Base-by-base conservation (phyloP, 2,113 vertebrate genomes). In the Gobio gobio region DNA sequence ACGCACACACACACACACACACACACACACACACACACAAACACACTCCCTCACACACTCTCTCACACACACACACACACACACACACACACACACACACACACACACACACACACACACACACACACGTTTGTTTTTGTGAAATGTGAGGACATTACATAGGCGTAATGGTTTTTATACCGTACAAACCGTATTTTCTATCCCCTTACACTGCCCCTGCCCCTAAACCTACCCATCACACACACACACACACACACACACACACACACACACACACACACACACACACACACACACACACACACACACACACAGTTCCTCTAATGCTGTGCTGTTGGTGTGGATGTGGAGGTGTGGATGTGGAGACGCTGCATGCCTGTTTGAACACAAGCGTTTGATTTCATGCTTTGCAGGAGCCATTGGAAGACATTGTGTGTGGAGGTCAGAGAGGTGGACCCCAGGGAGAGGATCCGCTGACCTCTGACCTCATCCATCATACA, bases 401-500 rank as follows among this genome's bases (percentile, higher is more conserved):
- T 82, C 78, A 82, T 58, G 29, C 83, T 77, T 77, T 72, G 40
- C 77, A 59, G 70, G n/a, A 51, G 33, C 49, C 36, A 24, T 40
- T 68, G 47, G 40, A 73, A 20, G 56, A 70, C 22, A 77, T 29
- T 36, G 73, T 90, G 88, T 90, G 90, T 88, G 89, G 91, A 93
- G 93, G 93, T 94, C 90, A 91, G 92, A 93, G 93, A 88, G 72
- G 86, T 93, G 92, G 93, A 94, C 93, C 92, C 92, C 88, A 80
- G 85, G 90, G 93, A 94, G 91, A 94, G 86, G 91, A 92, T 93
- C 92, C 94, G 89, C 88, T 16, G 92, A 95, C 93, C 94, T 95
- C 91, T 93, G 89, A 95, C 94, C 94, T 92, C 94, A 96, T 96
- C 94, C 93, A 95, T 95, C 95, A 96, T 92, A 79, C 88, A 9